Evolutionary conservation across 2,797 vertebrate genomes (phyloP), one percentile per base, ranked within the genome.

Genomic region (Centropyge bicolor): DNA sequence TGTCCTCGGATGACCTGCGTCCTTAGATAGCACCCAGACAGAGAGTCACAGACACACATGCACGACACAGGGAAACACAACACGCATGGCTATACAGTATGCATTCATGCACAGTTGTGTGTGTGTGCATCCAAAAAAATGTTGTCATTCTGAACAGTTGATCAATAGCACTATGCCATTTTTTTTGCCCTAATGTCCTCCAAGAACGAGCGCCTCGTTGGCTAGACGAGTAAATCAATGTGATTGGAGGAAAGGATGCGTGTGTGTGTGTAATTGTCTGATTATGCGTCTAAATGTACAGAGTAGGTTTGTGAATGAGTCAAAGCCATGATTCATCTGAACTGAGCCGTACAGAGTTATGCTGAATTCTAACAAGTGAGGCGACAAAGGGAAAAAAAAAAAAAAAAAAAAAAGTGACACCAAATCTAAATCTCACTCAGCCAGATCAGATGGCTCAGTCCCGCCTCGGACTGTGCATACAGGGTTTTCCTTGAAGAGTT

Each of bases 211-310:
- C 46, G 60, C 57, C 79, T 63, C 35, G 49, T 77, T 80, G 84
- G 74, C 83, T 63, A 88, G 86, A 92, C 83, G 13, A 75, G 38
- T 20, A 65, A 83, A 90, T 92, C 86, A 86, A 86, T 91, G 77
- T 52, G 48, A 77, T 35, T 73, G 40, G 19, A 72, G 31, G 11
- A 49, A 78, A 31, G 14, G 24, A 35, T 24, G 13, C 65, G 45
- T 43, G 36, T 77, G 69, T 64, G 27, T 13, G 11, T 27, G 35
- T 68, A 48, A 54, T 31, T 70, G 41, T 82, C 73, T 80, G 72
- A 75, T 86, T 75, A 61, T 78, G 40, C 1, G 8, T 78, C 48
- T 67, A 31, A 67, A 69, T 75, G 54, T 72, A 1, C 36, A 56
- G 31, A 54, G 61, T 16, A n/a, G n/a, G 41, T 38, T 41, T 56